Evolutionary conservation across 2,888 invertebrate species (phyloP), one percentile per base, ranked within the genome.

Genomic region (Sarcophaga rosellei): DNA sequence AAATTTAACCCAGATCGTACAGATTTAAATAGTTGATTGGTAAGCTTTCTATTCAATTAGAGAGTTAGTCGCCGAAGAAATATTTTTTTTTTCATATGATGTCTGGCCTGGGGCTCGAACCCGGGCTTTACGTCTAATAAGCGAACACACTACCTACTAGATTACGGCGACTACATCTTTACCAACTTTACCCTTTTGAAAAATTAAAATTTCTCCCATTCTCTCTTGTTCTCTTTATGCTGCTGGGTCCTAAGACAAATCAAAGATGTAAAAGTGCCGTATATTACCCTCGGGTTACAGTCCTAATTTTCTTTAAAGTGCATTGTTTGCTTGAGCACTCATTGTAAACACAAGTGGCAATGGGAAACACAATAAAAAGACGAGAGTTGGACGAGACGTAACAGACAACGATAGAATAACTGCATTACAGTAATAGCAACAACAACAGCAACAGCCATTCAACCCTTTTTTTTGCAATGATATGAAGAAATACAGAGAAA

Each of bases 251-350:
- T 12, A 53, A 53, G 10, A 17, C 4, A 53, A 53, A 53, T 53
- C 4, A 53, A 53, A 53, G 17, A 53, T 17, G 17, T 4, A 47
- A 4, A 44, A 47, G 4, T 47, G 21, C 68, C 12, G 15, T 10
- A 23, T 12, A 44, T 12, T 20, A 44, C 20, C 44, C 62, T 69
- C 12, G 59, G 85, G 69, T 77, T 63, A 70, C 68, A 73, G 76
- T 85, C 81, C 81, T 77, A 76, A 77, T 81, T 53, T 59, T n/a
- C 63, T 21, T 61, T 21, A 45, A 47, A 75, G 78, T 78, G 74
- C 74, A 75, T 81, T 86, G 86, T 81, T 66, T 84, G 77, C 73
- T 83, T 65, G 66, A 84, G 78, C n/a, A 81, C 76, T 80, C 73
- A 74, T 59, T 62, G 76, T 47, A 47, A 35, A 65, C 35, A 61